phyloP scores from a whole-genome alignment of 2,888 invertebrate genomes.

The Panzeria rudis region DNA sequence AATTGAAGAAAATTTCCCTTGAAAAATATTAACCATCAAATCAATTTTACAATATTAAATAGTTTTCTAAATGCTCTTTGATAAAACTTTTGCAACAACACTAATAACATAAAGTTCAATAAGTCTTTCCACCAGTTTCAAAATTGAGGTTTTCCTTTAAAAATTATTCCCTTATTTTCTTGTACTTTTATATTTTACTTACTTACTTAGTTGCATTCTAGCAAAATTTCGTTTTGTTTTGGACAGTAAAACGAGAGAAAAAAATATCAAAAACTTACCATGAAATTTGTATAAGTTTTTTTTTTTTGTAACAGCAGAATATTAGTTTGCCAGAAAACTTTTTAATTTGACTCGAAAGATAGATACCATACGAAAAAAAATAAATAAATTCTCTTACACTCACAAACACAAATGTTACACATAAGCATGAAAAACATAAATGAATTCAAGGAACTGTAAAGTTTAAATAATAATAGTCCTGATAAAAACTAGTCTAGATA shows the following conservation, averaged over 20 bases:
- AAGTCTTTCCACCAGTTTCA: conserved; percentile 25
- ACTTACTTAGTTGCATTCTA: not conserved
- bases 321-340: conserved; percentile 70
- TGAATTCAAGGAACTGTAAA: conserved; percentile 33
- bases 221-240: conserved; percentile 27
- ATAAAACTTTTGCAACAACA: conserved; percentile 20
- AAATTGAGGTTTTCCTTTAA: conserved; percentile 14
- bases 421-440: conserved; percentile 28
- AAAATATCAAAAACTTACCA: conserved; percentile 32
- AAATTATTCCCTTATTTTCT: conserved; percentile 26
- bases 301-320: conserved; percentile 36
- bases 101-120: conserved; percentile 36
- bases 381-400: not conserved
- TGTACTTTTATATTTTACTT: not conserved
- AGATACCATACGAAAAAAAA: conserved; percentile 43
- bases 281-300: conserved; percentile 52
- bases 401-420: conserved; percentile 5
- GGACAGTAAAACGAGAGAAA: not conserved
- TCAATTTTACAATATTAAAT: conserved; percentile 36
- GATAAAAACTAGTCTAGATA: conserved; percentile 21
- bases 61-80: conserved; percentile 29
- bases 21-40: conserved; percentile 33
- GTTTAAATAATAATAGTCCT: conserved; percentile 34
- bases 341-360: conserved; percentile 68
- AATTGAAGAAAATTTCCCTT: not conserved